Conservation (phyloP, 2,113 vertebrate species). For the Macrotis lagotis region DNA sequence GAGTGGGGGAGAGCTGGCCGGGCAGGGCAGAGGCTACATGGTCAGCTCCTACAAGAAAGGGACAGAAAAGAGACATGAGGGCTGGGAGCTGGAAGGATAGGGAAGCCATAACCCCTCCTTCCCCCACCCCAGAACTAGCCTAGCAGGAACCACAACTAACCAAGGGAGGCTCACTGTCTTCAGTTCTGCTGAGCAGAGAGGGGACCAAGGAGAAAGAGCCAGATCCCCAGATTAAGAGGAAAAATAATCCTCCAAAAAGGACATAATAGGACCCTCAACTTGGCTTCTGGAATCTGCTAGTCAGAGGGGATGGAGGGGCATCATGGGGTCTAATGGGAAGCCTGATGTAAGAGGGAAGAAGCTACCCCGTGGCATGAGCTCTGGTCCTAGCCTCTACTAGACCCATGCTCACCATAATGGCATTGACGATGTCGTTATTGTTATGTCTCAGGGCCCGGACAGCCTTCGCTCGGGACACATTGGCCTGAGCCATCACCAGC, state of each 20-base stretch:
- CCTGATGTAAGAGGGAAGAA: not conserved
- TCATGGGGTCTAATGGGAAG: not conserved
- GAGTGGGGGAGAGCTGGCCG: not conserved
- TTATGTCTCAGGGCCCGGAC: conserved; percentile 94
- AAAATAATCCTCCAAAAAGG: no score
- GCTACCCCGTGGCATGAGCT: not conserved
- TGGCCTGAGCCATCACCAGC: conserved; percentile 98
- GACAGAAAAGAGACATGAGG: not conserved
- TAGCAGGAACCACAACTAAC: not conserved
- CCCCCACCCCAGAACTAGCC: not conserved
- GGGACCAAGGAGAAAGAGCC: not conserved
- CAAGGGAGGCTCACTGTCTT: no score
- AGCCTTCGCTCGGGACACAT: conserved; percentile 94
- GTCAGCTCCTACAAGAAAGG: conserved; percentile 83
- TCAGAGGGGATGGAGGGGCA: not conserved
- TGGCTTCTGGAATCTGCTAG: not conserved
- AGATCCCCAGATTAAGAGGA: not conserved
- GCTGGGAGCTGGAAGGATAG: no score
- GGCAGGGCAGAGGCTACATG: conserved; percentile 80
- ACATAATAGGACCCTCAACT: not conserved
- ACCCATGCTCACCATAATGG: conserved; percentile 93
- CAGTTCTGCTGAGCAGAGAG: not conserved
- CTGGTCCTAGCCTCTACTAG: not conserved
- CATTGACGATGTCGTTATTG: conserved; percentile 99
- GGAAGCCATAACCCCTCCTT: not conserved